Evolutionary conservation across 2,113 vertebrate species (phyloP).

Genomic region (Centropus unirufus): DNA sequence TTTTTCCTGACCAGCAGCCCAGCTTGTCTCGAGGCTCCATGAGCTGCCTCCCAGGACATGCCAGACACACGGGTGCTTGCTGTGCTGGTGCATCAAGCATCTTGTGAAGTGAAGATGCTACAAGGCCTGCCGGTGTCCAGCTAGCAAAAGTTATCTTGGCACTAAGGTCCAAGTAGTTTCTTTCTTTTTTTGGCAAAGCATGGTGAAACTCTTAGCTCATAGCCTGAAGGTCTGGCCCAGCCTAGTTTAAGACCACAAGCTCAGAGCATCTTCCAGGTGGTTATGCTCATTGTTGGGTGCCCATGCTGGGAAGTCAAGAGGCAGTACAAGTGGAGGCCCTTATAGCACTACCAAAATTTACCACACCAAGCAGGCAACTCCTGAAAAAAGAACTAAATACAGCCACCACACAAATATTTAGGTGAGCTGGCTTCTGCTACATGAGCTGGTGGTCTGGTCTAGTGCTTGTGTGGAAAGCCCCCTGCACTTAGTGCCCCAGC

Average conservation of each 20-base stretch:
- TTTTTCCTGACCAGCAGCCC: neutral
- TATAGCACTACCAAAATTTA: neutral
- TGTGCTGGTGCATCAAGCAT: accelerated
- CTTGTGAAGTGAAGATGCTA: neutral
- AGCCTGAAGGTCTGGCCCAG: neutral
- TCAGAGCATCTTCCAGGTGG: neutral
- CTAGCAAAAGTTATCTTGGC: neutral
- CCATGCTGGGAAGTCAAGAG: neutral
- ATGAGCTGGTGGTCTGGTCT: neutral
- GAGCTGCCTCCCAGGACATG: neutral
- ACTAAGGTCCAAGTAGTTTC: neutral
- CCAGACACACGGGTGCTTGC: accelerated
- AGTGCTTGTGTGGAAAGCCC: neutral
- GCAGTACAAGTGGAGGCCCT: neutral
- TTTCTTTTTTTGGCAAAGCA: neutral
- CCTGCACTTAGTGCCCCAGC: accelerated
- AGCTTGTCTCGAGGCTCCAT: neutral
- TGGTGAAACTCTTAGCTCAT: neutral
- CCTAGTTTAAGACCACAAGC: neutral
- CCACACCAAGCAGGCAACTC: neutral
- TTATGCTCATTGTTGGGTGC: accelerated
- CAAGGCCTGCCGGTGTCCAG: neutral
- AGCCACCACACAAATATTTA: neutral
- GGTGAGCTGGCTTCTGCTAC: neutral
- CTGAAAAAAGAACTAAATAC: neutral